phyloP scores from a whole-genome alignment of 2,888 invertebrate species.

The Erebia palarica region DNA sequence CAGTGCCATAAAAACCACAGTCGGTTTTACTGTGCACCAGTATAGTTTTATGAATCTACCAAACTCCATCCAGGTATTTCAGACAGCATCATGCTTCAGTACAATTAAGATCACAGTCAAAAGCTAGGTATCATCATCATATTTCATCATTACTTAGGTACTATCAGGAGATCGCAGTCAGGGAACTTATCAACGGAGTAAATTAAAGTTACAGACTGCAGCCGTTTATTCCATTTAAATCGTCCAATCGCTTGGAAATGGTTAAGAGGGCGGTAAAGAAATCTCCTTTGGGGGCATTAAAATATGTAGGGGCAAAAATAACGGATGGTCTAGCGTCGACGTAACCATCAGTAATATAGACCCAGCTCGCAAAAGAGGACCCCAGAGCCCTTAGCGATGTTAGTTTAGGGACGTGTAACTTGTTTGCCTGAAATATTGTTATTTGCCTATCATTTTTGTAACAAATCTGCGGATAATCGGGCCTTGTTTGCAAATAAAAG shows the following conservation, averaged over 20 bases:
- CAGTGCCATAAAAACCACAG: no score
- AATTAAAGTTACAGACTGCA: conserved; percentile 53
- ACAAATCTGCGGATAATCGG: conserved; percentile 74
- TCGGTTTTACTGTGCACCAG: no score
- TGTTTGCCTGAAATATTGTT: conserved; percentile 78
- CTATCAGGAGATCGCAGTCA: conserved; percentile 47
- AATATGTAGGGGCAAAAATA: conserved; percentile 79
- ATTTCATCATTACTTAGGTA: no score
- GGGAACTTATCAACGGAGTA: conserved; percentile 28
- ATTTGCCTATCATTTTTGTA: conserved; percentile 77
- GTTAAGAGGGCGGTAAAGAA: conserved; percentile 61
- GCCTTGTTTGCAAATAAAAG: conserved; percentile 66
- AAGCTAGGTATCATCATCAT: no score
- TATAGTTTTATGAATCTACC: no score
- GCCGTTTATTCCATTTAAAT: conserved; percentile 72
- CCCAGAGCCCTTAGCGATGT: conserved; percentile 62
- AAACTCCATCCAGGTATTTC: no score
- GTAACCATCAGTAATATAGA: conserved; percentile 74
- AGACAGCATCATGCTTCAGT: no score
- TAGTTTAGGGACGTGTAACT: conserved; percentile 72
- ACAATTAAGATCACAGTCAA: no score
- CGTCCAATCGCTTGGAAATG: conserved; percentile 71
- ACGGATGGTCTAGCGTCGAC: conserved; percentile 69
- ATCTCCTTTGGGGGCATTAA: conserved; percentile 70
- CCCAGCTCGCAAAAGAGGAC: conserved; percentile 58